These are phyloP conservation scores for Quadroppia sp. DNA, from an alignment of 2,888 invertebrate genomes.

Conservation along the genomic window DNA sequence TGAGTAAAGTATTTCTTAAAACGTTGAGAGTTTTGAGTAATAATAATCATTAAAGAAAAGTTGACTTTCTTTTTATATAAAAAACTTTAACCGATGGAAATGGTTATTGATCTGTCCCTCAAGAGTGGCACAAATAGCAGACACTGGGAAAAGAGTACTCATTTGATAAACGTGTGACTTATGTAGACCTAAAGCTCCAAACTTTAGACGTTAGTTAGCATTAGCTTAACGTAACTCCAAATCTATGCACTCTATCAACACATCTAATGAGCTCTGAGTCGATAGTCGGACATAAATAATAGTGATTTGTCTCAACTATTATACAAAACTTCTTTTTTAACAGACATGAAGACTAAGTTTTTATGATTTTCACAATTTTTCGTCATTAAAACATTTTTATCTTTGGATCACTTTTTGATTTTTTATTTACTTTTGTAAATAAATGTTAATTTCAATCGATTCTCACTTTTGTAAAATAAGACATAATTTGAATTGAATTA, in stretches of 20 bases:
- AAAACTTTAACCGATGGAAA: constrained; percentile 19
- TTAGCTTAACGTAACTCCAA: constrained; percentile 3
- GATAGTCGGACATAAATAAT: constrained; percentile 25
- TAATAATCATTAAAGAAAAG: constrained; percentile 21
- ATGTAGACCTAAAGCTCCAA: constrained; percentile 7
- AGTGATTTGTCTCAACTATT: constrained; percentile 22
- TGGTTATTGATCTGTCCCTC: constrained; percentile 27
- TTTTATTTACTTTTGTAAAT: neutral
- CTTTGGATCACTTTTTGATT: neutral
- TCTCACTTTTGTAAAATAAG: too few relatives aligned
- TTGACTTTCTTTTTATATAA: neutral
- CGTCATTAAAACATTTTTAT: neutral
- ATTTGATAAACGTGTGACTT: constrained; percentile 24
- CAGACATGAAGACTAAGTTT: neutral
- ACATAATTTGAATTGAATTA: too few relatives aligned
- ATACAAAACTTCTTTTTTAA: neutral
- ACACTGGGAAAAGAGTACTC: neutral
- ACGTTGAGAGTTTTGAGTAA: constrained; percentile 21
- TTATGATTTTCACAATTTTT: too few relatives aligned
- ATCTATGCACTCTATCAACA: constrained; percentile 26
- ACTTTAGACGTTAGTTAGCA: neutral
- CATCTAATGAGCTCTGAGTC: constrained; percentile 14
- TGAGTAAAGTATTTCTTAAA: neutral
- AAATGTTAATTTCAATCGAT: too few relatives aligned
- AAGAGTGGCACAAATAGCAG: constrained; percentile 11